phyloP scores from a whole-genome alignment of 23 tunicate genomes.

The Corella eumyota region DNA sequence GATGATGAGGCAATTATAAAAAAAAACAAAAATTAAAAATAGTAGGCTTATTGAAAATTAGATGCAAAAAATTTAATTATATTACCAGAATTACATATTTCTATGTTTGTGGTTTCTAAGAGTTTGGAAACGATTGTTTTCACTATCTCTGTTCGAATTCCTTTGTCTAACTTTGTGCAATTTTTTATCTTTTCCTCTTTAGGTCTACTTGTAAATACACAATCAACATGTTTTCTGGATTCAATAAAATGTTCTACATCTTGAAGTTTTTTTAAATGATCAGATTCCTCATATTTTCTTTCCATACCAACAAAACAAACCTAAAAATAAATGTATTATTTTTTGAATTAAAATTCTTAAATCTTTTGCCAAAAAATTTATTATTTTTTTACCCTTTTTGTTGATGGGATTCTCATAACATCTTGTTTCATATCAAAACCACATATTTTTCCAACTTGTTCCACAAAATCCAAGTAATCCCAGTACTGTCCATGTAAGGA shows the following conservation, averaged over 20 bases:
- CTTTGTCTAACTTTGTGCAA: conserved; percentile 67
- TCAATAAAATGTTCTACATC: conserved; percentile 24
- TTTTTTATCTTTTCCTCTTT: conserved; percentile 42
- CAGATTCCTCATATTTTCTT: conserved; percentile 7
- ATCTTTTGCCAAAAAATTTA: background rate
- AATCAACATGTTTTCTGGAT: background rate
- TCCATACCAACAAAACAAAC: conserved; percentile 69
- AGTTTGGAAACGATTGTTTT: conserved; percentile 21
- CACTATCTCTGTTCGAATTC: conserved; percentile 28
- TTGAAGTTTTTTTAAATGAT: conserved; percentile 9
- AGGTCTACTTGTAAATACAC: conserved; percentile 48
- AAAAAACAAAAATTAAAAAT: too few species aligned
- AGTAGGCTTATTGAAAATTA: too few species aligned
- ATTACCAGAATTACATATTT: background rate
- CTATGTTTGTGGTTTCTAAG: background rate
- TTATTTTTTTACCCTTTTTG: conserved; percentile 57
- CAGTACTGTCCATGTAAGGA: conserved; percentile 56
- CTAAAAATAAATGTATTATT: conserved; percentile 12
- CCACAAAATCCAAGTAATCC: conserved; percentile 62
- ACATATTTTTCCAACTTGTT: conserved; percentile 36
- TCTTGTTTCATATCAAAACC: conserved; percentile 50
- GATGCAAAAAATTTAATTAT: background rate
- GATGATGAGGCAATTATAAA: too few species aligned
- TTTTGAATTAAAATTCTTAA: too few species aligned
- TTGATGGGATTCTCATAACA: conserved; percentile 97